phyloP scores from a whole-genome alignment of 2,888 invertebrate genomes.

The Lysandra bellargus region DNA sequence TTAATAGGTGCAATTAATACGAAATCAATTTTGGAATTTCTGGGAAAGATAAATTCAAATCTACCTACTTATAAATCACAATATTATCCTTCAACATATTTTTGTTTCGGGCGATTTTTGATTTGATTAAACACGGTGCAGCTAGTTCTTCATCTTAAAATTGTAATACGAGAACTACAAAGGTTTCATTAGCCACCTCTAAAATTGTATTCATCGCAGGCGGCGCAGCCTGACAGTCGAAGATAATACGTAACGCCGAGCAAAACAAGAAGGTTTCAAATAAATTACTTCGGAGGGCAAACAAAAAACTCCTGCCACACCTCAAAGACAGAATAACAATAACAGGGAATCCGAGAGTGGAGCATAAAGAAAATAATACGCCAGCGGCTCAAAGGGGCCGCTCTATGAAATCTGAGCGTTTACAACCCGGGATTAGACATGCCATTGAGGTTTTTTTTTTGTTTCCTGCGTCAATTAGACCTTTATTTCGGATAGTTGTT shows the following conservation, averaged over 20 bases:
- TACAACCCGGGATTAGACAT: constrained; percentile 51
- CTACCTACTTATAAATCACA: background rate
- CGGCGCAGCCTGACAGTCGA: constrained; percentile 53
- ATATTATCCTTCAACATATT: background rate
- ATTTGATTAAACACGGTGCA: background rate
- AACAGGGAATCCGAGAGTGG: constrained; percentile 55
- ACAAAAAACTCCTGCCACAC: constrained; percentile 61
- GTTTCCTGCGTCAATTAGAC: constrained; percentile 47
- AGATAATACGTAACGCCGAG: constrained; percentile 56
- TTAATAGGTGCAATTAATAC: constrained; percentile 19
- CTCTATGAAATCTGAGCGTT: constrained; percentile 58
- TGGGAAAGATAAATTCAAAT: background rate
- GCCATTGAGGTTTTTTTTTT: constrained; percentile 44
- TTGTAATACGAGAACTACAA: constrained; percentile 35
- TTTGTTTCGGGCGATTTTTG: background rate
- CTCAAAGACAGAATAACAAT: constrained; percentile 71
- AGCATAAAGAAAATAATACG: constrained; percentile 60
- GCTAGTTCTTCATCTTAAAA: constrained; percentile 5
- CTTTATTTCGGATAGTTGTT: constrained; percentile 45
- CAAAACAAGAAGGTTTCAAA: constrained; percentile 59
- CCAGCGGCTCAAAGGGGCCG: constrained; percentile 46
- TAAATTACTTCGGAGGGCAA: constrained; percentile 59
- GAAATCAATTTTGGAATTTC: constrained; percentile 20
- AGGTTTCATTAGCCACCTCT: constrained; percentile 50
- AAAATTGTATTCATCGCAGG: constrained; percentile 52